phyloP scores from a whole-genome alignment of 2,113 vertebrate genomes.

The Ptilonorhynchus violaceus region DNA sequence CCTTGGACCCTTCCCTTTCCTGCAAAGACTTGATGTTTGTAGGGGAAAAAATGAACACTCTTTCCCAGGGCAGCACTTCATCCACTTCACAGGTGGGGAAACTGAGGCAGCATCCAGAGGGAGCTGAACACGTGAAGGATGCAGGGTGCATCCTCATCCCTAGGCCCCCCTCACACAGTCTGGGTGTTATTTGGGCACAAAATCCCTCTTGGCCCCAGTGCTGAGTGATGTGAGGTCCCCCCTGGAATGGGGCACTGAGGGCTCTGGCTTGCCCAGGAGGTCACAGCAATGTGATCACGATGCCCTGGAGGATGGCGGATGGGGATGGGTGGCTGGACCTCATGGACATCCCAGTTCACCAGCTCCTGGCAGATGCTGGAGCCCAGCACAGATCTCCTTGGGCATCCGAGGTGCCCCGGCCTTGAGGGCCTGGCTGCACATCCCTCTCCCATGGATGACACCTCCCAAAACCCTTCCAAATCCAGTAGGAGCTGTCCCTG shows the following conservation, averaged over 20 bases:
- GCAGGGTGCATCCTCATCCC: neutral
- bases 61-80: no score
- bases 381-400: neutral
- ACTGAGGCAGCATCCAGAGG: neutral
- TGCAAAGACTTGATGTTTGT: neutral
- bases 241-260: neutral
- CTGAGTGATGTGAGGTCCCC: neutral
- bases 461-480: neutral
- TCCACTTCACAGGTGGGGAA: neutral
- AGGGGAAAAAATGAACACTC: neutral
- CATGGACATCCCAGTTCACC: rapidly evolving
- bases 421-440: neutral
- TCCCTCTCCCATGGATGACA: neutral
- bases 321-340: neutral
- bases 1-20: neutral
- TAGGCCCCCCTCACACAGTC: neutral
- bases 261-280: neutral
- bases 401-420: rapidly evolving
- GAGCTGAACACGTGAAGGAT: neutral
- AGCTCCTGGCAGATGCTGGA: rapidly evolving
- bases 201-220: neutral
- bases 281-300: rapidly evolving
- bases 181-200: neutral
- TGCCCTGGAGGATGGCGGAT: rapidly evolving
- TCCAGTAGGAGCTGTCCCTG: neutral